Percentiles rank a stretch among this genome's conserved stretches.
These are phyloP conservation scores for Xerus rutilus DNA, from an alignment of 2,797 vertebrate genomes.

Conservation along the genomic window DNA sequence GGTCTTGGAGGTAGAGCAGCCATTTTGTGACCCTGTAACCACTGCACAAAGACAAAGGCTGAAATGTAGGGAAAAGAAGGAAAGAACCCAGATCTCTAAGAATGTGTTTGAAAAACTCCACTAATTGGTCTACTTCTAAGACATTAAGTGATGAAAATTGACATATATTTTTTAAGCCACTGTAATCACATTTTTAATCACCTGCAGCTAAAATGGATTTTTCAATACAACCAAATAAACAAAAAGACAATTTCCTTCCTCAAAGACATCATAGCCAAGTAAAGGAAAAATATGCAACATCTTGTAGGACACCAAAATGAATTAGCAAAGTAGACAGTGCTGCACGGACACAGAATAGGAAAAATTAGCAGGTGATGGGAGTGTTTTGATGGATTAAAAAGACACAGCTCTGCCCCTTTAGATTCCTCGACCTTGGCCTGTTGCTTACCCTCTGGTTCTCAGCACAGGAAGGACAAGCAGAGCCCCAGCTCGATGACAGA, in stretches of 20 bases:
- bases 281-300: not conserved
- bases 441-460: not conserved
- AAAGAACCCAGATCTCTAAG: not conserved
- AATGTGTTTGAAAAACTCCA: not conserved
- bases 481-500: not conserved
- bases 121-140: not conserved
- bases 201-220: not conserved
- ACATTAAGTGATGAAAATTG: not conserved
- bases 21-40: conserved; percentile 1
- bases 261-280: not conserved
- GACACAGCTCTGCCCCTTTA: not conserved
- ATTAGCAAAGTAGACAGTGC: not conserved
- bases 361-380: not conserved
- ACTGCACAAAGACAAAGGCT: not conserved
- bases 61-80: not conserved
- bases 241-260: not conserved
- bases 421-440: not conserved
- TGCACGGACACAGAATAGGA: not conserved
- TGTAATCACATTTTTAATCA: not conserved
- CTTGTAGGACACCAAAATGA: not conserved
- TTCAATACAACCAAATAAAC: not conserved
- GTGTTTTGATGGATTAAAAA: not conserved
- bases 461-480: not conserved
- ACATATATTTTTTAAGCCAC: not conserved
- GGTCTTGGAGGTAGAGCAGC: not conserved